Conservation (phyloP, 2,797 vertebrate species). For the Crocidura indochinensis region DNA sequence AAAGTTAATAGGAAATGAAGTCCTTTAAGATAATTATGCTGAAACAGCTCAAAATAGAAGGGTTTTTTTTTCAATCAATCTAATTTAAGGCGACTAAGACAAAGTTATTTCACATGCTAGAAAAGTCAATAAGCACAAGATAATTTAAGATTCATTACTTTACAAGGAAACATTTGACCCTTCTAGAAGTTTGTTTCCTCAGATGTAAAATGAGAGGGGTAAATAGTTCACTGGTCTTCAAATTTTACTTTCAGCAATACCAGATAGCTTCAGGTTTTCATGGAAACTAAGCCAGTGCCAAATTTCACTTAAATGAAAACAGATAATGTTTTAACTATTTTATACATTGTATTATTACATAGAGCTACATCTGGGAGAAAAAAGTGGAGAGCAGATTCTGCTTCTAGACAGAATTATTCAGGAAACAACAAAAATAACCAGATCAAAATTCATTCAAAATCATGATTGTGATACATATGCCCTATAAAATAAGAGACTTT, state of each 20-base stretch:
- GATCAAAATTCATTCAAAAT: slow-evolving; percentile 42
- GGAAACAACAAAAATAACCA: slow-evolving; percentile 66
- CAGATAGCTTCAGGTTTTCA: slow-evolving; percentile 45
- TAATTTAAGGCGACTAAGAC: slow-evolving; percentile 65
- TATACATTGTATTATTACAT: neutral
- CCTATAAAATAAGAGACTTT: slow-evolving; percentile 55
- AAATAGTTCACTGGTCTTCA: slow-evolving; percentile 73
- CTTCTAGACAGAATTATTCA: slow-evolving; percentile 47
- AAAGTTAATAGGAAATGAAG: slow-evolving; percentile 58
- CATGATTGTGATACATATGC: slow-evolving; percentile 48
- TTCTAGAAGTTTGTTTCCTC: slow-evolving; percentile 66
- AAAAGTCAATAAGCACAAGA: slow-evolving; percentile 27
- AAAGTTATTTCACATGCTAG: slow-evolving; percentile 57
- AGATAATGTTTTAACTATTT: slow-evolving; percentile 67
- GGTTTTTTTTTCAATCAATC: neutral
- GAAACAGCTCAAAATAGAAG: slow-evolving; percentile 53
- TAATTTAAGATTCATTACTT: slow-evolving; percentile 70
- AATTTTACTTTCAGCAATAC: slow-evolving; percentile 71
- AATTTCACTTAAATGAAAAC: slow-evolving; percentile 63
- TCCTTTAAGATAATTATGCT: slow-evolving; percentile 62
- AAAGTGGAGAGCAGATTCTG: neutral
- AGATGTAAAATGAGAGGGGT: slow-evolving; percentile 75
- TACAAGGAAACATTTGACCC: slow-evolving; percentile 69
- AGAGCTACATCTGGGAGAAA: slow-evolving; percentile 28
- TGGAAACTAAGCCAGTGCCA: slow-evolving; percentile 39